Base-by-base conservation (phyloP, 2,113 vertebrate species). In the Brienomyrus brachyistius region DNA sequence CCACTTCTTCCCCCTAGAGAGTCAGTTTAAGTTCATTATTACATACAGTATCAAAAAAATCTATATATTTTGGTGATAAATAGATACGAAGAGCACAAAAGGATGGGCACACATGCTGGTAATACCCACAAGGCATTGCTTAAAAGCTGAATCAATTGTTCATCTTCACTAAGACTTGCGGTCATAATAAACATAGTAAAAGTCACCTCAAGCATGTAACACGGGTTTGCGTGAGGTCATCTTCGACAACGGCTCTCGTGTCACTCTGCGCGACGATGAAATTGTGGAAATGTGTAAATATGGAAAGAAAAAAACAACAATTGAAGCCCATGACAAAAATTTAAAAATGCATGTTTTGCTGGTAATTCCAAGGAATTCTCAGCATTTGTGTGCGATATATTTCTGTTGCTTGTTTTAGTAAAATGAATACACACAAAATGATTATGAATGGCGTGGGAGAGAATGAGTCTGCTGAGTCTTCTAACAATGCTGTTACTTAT, bases 301-400 rank as follows among this genome's bases (percentile, higher is more conserved):
- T 35, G 54, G 51, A 31, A 31, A 13, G n/a, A 13, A 70, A 31
- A 74, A n/a, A 43, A 31, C 31, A 83, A 54, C 80, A 89, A 45
- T 45, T 56, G 82, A 89, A 89, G 88, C 88, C 88, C 88, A 43
- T 89, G 88, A 89, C 88, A 89, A 89, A 89, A 89, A 89, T 83
- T 43, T 87, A 15, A 17, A 47, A 47, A 40, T 40, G 88, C 66
- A 88, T 77, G 70, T 80, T 52, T 51, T 17, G 13, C 66, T 40
- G n/a, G 66, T 83, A 21, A 52, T 82, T 89, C 17, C 52, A 13
- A 56, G 35, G 50, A 47, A 83, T 15, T 83, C 77, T 89, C 47
- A 52, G 47, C 47, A 40, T 89, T 52, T 80, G 66, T 89, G 50
- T 82, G 77, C 45, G 54, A 62, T 62, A 88, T 45, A 74, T 83